A percentile compares a stretch with the other conserved stretches of the same genome.
These are phyloP conservation scores for Staurois parvus DNA, from an alignment of 2,797 vertebrate species.

Conservation along the genomic window DNA sequence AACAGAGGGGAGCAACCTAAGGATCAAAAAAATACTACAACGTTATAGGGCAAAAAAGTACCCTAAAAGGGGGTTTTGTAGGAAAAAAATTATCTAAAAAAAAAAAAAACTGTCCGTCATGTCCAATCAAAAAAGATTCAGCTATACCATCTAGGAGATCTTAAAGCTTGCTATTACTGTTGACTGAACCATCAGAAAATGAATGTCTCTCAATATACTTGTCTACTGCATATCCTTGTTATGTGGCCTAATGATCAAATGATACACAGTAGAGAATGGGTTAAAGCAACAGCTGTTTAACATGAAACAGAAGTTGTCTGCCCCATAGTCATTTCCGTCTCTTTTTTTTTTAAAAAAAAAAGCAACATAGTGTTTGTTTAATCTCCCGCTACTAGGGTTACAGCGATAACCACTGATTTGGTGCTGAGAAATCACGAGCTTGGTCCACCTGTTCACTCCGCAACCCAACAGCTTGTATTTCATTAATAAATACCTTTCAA, in stretches of 20 bases:
- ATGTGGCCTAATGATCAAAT: neutral
- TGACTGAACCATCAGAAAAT: no score
- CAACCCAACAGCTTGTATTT: neutral
- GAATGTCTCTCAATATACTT: no score
- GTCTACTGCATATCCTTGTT: neutral
- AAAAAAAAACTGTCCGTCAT: neutral
- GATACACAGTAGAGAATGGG: neutral
- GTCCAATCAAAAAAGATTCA: neutral
- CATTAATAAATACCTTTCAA: neutral
- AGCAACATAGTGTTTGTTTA: conserved; percentile 29
- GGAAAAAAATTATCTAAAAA: neutral
- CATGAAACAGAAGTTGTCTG: conserved; percentile 16
- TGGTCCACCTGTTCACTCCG: conserved; percentile 24
- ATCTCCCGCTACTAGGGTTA: conserved; percentile 27
- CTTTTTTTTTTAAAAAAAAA: conserved; percentile 24
- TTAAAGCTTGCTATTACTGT: no score
- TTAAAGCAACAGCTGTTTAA: conserved; percentile 33
- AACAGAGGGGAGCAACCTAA: conserved; percentile 36
- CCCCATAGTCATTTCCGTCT: conserved; percentile 21
- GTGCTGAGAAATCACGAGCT: conserved; percentile 18
- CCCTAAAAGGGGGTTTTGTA: neutral
- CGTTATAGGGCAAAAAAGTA: conserved; percentile 7
- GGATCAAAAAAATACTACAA: conserved; percentile 17
- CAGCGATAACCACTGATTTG: conserved; percentile 16
- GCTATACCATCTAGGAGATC: no score